phyloP scores from a whole-genome alignment of 2,888 invertebrate species.

The Drosophila rellima region DNA sequence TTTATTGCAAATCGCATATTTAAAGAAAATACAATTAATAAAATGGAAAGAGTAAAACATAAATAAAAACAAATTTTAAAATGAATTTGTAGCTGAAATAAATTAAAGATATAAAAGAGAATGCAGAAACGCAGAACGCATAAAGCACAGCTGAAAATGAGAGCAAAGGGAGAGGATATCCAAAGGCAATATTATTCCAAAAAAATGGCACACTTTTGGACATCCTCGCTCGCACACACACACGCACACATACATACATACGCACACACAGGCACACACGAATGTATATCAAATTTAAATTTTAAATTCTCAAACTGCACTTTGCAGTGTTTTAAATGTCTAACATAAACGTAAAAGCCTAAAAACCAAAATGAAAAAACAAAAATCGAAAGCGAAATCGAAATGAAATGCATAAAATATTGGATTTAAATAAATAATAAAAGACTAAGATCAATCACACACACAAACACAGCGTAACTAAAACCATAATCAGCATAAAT shows the following conservation, averaged over 20 bases:
- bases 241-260: slow-evolving; percentile 17
- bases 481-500: slow-evolving; percentile 35
- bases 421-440: slow-evolving; percentile 63
- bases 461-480: slow-evolving; percentile 1
- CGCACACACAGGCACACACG: slow-evolving; percentile 18
- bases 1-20: slow-evolving; percentile 17
- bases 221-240: slow-evolving; percentile 6
- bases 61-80: slow-evolving; percentile 19
- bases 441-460: slow-evolving; percentile 13
- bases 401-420: slow-evolving; percentile 62
- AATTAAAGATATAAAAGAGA: slow-evolving; percentile 3
- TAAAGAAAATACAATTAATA: slow-evolving; percentile 20
- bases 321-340: slow-evolving; percentile 77
- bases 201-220: slow-evolving; percentile 34
- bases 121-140: slow-evolving; percentile 1
- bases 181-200: slow-evolving; percentile 4
- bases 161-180: slow-evolving; percentile 12
- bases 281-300: slow-evolving; percentile 46
- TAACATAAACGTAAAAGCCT: slow-evolving; percentile 61
- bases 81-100: slow-evolving; percentile 31
- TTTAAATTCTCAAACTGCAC: slow-evolving; percentile 74
- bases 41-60: slow-evolving; percentile 14
- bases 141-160: slow-evolving; percentile 10
- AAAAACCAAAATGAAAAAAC: slow-evolving; percentile 2
- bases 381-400: slow-evolving; percentile 15